These are phyloP conservation scores for Ephestia elutella DNA, from an alignment of 1,140 invertebrate species.

Conservation along the genomic window DNA sequence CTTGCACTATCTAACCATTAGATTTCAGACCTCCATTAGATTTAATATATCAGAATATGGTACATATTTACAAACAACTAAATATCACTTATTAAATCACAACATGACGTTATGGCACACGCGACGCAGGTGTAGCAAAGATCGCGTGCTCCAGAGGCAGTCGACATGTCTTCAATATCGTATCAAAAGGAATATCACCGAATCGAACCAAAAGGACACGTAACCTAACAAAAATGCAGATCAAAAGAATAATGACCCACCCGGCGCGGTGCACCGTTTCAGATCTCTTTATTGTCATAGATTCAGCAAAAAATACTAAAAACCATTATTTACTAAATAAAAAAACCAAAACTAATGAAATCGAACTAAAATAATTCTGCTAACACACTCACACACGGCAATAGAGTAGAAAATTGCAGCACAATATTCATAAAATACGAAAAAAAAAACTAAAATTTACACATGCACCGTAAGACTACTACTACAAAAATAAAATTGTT, in stretches of 20 bases:
- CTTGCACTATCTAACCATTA: conserved; percentile 52
- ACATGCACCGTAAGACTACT: conserved; percentile 72
- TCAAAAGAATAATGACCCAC: conserved; percentile 47
- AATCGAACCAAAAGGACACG: conserved; percentile 35
- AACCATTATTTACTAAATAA: conserved; percentile 60
- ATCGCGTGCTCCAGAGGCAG: conserved; percentile 22
- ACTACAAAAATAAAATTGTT: conserved; percentile 69
- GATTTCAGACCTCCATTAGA: conserved; percentile 51
- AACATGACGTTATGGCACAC: conserved; percentile 72
- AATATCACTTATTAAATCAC: conserved; percentile 74
- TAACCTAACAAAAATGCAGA: conserved; percentile 64
- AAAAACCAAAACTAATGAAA: conserved; percentile 67
- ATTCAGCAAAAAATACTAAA: conserved; percentile 63
- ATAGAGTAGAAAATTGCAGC: conserved; percentile 64
- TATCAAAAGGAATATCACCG: conserved; percentile 61
- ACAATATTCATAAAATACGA: conserved; percentile 67
- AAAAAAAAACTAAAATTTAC: conserved; percentile 63
- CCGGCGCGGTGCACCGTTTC: conserved; percentile 36
- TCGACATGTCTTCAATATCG: conserved; percentile 62
- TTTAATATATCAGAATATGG: conserved; percentile 56
- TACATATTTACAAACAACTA: conserved; percentile 74
- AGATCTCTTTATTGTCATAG: conserved; percentile 71
- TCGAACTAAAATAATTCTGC: conserved; percentile 73
- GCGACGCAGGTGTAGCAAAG: conserved; percentile 59
- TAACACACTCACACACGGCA: conserved; percentile 70